Percentiles rank a stretch among this genome's conserved stretches.
These are phyloP conservation scores for Erebia ligea DNA, from an alignment of 2,888 invertebrate species.

Conservation along the genomic window DNA sequence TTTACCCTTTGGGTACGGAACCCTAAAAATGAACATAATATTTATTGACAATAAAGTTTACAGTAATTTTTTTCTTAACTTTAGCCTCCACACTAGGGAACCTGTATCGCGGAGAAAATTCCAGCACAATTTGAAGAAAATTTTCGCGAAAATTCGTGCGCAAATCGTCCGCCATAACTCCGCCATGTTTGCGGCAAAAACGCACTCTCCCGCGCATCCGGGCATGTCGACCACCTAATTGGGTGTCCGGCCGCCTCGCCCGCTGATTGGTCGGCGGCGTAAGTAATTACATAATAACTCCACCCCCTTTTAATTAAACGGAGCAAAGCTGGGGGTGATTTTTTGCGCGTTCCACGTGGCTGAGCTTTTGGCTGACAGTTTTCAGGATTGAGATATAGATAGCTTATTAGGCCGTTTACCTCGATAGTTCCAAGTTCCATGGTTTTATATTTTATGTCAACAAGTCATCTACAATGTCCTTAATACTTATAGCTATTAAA, in stretches of 20 bases:
- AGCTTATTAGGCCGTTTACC: no score
- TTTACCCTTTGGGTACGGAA: no score
- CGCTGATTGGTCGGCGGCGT: constrained; percentile 70
- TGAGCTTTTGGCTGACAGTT: constrained; percentile 28
- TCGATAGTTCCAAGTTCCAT: no score
- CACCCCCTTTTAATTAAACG: constrained; percentile 75
- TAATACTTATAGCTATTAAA: no score
- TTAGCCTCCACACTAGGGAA: no score
- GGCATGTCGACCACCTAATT: constrained; percentile 66
- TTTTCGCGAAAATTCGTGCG: constrained; percentile 36
- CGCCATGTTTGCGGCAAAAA: constrained; percentile 44
- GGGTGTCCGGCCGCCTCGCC: constrained; percentile 60
- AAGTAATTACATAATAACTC: constrained; percentile 78
- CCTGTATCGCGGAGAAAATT: no score
- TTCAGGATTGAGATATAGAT: constrained; percentile 11
- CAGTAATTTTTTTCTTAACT: background rate
- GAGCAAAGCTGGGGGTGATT: constrained; percentile 41
- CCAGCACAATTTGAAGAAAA: background rate
- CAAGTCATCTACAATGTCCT: no score
- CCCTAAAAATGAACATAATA: no score
- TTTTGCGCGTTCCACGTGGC: constrained; percentile 35
- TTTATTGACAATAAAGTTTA: no score
- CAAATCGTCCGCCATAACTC: constrained; percentile 36
- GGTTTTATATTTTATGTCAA: no score
- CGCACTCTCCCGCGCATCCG: constrained; percentile 40